Percentiles rank a stretch among this genome's conserved stretches.
These are phyloP conservation scores for Drosophila kurseongensis DNA, from an alignment of 1,140 invertebrate genomes.

Conservation along the genomic window DNA sequence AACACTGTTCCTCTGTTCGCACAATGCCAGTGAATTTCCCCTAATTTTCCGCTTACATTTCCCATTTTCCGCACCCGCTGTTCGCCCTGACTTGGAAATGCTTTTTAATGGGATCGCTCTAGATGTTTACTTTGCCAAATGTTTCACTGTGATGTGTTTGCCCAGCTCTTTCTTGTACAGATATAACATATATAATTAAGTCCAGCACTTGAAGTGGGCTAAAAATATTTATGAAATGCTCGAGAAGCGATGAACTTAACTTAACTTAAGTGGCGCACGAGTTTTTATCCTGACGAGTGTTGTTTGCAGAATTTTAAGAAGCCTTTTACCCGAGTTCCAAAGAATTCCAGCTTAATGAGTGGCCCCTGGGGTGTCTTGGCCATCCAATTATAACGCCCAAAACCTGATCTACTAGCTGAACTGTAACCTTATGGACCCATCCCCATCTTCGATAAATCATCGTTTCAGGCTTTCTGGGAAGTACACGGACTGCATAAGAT, in stretches of 20 bases:
- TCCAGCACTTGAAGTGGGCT: slow-evolving; percentile 56
- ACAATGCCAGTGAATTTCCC: slow-evolving; percentile 29
- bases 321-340: background rate
- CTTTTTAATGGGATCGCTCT: slow-evolving; percentile 51
- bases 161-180: slow-evolving; percentile 48
- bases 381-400: slow-evolving; percentile 22
- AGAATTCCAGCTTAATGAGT: slow-evolving; percentile 22
- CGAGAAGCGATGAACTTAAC: slow-evolving; percentile 16
- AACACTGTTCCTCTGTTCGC: slow-evolving; percentile 48
- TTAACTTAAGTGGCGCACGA: slow-evolving; percentile 28
- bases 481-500: slow-evolving; percentile 1
- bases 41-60: slow-evolving; percentile 11
- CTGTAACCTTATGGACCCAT: slow-evolving; percentile 18
- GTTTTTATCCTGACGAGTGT: slow-evolving; percentile 25
- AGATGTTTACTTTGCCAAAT: slow-evolving; percentile 64
- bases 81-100: slow-evolving; percentile 61
- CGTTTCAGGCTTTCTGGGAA: background rate
- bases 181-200: slow-evolving; percentile 66
- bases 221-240: slow-evolving; percentile 64
- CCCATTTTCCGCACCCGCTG: slow-evolving; percentile 4
- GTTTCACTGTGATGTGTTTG: slow-evolving; percentile 51
- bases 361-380: slow-evolving; percentile 7
- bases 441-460: slow-evolving; percentile 22
- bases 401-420: slow-evolving; percentile 36
- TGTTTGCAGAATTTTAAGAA: slow-evolving; percentile 21